A percentile compares a stretch with the other conserved stretches of the same genome.
These are phyloP conservation scores for Cheilosia scutellata DNA, from an alignment of 2,888 invertebrate species.

Conservation along the genomic window DNA sequence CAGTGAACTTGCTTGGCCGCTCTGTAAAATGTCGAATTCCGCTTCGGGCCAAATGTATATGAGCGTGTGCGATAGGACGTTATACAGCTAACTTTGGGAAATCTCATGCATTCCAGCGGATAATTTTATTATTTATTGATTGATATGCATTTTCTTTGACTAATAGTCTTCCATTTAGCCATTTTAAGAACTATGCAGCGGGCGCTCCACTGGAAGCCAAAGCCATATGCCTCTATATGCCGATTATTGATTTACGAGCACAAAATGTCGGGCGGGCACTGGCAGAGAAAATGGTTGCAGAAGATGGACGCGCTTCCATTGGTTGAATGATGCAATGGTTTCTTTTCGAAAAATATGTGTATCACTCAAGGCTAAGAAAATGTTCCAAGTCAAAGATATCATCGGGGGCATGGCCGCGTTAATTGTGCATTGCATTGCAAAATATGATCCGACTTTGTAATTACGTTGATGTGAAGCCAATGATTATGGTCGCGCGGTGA, in stretches of 20 bases:
- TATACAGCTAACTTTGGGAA: slow-evolving; percentile 47
- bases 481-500: slow-evolving; percentile 62
- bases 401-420: slow-evolving; percentile 75
- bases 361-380: slow-evolving; percentile 72
- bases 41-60: slow-evolving; percentile 52
- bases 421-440: slow-evolving; percentile 71
- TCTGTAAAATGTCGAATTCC: slow-evolving; percentile 62
- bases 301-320: not conserved
- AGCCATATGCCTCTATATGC: slow-evolving; percentile 28
- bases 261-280: slow-evolving; percentile 2
- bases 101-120: slow-evolving; percentile 69
- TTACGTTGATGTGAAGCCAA: slow-evolving; percentile 66
- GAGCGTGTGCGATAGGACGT: not conserved
- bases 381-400: slow-evolving; percentile 62
- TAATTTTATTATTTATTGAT: slow-evolving; percentile 74
- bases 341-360: slow-evolving; percentile 10
- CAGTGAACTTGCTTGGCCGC: slow-evolving; percentile 50
- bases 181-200: slow-evolving; percentile 50
- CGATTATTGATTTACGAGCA: slow-evolving; percentile 49
- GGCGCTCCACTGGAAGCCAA: slow-evolving; percentile 62
- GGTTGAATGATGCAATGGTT: slow-evolving; percentile 1
- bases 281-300: slow-evolving; percentile 2
- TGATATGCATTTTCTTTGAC: slow-evolving; percentile 75
- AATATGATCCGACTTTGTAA: slow-evolving; percentile 72
- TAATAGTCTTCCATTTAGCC: slow-evolving; percentile 71